Evolutionary conservation across 2,113 vertebrate genomes (phyloP).

Genomic region (Callipepla californica): DNA sequence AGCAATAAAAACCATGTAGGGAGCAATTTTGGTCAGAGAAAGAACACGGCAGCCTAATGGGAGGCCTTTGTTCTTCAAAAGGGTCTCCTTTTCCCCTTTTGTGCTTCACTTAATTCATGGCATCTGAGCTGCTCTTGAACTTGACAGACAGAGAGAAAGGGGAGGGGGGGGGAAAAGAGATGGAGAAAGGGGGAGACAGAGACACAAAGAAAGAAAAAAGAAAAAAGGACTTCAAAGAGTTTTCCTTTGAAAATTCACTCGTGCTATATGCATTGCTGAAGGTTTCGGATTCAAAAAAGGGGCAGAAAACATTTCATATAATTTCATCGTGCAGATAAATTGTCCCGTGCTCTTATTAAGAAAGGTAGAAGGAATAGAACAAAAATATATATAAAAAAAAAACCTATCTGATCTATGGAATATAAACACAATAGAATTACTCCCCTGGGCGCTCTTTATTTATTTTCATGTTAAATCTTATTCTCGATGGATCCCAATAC

Average conservation of each 20-base stretch:
- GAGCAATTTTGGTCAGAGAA: conserved; percentile 80
- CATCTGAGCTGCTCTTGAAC: conserved; percentile 87
- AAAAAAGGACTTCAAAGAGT: conserved; percentile 76
- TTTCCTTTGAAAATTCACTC: conserved; percentile 76
- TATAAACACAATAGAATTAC: conserved; percentile 62
- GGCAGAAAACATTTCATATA: conserved; percentile 62
- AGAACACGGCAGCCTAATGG: conserved; percentile 83
- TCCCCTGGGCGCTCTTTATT: conserved; percentile 31
- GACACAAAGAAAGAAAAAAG: conserved; percentile 74
- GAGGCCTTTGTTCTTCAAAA: conserved; percentile 85
- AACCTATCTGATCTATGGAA: neutral
- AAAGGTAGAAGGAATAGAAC: conserved; percentile 25
- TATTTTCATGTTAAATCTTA: conserved; percentile 53
- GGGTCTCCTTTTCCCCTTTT: conserved; percentile 83
- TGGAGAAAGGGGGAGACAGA: conserved; percentile 63
- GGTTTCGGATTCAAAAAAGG: conserved; percentile 69
- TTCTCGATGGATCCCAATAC: neutral
- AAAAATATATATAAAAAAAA: neutral
- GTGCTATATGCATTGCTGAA: conserved; percentile 68
- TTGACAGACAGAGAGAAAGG: conserved; percentile 80
- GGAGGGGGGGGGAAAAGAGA: conserved; percentile 53
- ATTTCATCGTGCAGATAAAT: conserved; percentile 56
- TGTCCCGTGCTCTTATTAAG: conserved; percentile 43
- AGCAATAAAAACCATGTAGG: conserved; percentile 80
- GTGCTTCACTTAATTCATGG: conserved; percentile 85